Base-by-base conservation (phyloP, 2,888 invertebrate genomes). In the Megaustenia siamemsis region DNA sequence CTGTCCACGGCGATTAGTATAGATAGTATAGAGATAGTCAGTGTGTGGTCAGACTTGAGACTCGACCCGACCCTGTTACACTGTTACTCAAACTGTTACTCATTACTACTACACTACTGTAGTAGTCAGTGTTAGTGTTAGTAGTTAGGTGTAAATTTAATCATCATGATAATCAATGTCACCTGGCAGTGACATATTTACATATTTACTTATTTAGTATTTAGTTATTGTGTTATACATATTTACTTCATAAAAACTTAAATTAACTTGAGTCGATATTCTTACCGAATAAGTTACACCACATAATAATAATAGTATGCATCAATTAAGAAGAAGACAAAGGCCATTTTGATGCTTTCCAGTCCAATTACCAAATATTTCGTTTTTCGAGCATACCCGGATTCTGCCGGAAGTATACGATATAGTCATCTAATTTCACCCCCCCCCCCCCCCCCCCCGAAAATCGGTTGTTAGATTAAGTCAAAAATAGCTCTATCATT, bases 401-500 rank as follows among this genome's bases (percentile, higher is more conserved):
- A 73, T 60, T 32, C 32, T 6, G 40, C 40, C 82, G 82, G 73
- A 82, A 71, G 63, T 82, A n/a, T 60, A 28, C 82, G 82, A 82
- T 60, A 6, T 2, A 1, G 21, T 28, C 43, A 32, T 28, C 83
- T 66, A 40, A 10, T 56, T 43, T n/a, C 6, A 2, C 49, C 83
- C n/a, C n/a, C n/a, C n/a, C n/a, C n/a, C n/a, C n/a, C n/a, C n/a
- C n/a, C n/a, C n/a, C n/a, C n/a, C n/a, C n/a, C n/a, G n/a, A n/a
- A n/a, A n/a, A n/a, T n/a, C n/a, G n/a, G n/a, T n/a, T n/a, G n/a
- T n/a, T n/a, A n/a, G n/a, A n/a, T n/a, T n/a, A n/a, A n/a, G n/a
- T n/a, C n/a, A n/a, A n/a, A n/a, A n/a, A n/a, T n/a, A n/a, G n/a
- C n/a, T n/a, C n/a, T n/a, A n/a, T n/a, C n/a, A n/a, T n/a, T n/a